These are phyloP conservation scores for Rhabdomys pumilio DNA, from an alignment of 2,797 vertebrate genomes.

Conservation along the genomic window DNA sequence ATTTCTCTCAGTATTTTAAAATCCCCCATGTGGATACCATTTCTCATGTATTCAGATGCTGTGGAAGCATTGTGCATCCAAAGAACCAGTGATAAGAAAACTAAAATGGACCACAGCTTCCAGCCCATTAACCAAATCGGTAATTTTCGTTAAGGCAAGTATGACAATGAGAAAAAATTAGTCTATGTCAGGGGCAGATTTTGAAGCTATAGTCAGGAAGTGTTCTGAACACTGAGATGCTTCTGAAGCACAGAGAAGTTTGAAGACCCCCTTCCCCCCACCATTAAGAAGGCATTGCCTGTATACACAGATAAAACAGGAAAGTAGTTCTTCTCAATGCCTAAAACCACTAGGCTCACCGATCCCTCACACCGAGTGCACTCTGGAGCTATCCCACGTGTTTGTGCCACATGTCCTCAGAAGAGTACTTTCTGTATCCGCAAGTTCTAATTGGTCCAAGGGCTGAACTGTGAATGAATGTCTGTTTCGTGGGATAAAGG, in stretches of 20 bases:
- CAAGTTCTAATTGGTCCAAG: constrained; percentile 62
- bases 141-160: constrained; percentile 79
- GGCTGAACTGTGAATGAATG: constrained; percentile 71
- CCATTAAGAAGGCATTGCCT: constrained; percentile 76
- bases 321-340: constrained; percentile 50
- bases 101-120: constrained; percentile 66
- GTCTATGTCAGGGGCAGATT: constrained; percentile 71
- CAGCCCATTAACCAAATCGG: constrained; percentile 79
- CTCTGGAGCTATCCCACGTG: constrained; percentile 39
- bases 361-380: neutral
- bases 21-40: neutral
- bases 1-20: constrained; percentile 71
- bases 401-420: constrained; percentile 21
- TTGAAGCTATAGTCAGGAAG: constrained; percentile 77
- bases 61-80: constrained; percentile 65
- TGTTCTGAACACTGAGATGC: neutral
- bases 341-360: neutral
- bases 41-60: constrained; percentile 68
- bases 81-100: constrained; percentile 71
- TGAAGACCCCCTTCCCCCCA: constrained; percentile 15
- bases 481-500: constrained; percentile 73
- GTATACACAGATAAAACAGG: constrained; percentile 75
- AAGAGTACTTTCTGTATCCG: constrained; percentile 58
- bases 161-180: constrained; percentile 80
- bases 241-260: constrained; percentile 69